Evolutionary conservation across 2,797 vertebrate species (phyloP).

Genomic region (Xiphophorus birchmanni): DNA sequence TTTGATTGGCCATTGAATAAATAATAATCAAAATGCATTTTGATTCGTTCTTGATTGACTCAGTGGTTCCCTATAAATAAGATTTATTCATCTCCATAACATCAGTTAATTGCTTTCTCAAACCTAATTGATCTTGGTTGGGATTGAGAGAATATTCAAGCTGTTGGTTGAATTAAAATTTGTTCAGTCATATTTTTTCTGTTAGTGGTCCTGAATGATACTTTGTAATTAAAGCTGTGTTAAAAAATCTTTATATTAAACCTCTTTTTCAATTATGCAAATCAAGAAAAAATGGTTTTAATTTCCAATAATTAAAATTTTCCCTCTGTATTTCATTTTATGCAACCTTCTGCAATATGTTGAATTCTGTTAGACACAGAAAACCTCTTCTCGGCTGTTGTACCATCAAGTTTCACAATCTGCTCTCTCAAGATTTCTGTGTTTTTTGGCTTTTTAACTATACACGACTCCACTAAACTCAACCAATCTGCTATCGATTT

Average conservation of each 20-base stretch:
- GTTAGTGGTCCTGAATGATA: neutral
- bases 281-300: neutral
- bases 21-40: no score
- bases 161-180: neutral
- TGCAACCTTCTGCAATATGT: neutral
- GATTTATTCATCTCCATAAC: neutral
- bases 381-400: neutral
- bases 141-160: neutral
- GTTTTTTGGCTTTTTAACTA: neutral
- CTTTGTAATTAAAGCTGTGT: neutral
- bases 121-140: neutral
- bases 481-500: slow-evolving; percentile 11
- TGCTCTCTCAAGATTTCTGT: neutral
- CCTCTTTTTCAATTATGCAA: neutral
- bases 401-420: slow-evolving; percentile 3
- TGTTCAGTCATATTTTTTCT: neutral
- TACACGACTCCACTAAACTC: slow-evolving; percentile 13
- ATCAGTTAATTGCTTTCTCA: neutral
- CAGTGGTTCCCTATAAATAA: no score
- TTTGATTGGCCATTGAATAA: no score
- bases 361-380: neutral
- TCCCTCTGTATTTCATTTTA: neutral
- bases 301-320: neutral
- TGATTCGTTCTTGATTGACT: no score
- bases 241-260: neutral